Percentiles rank a stretch among this genome's conserved stretches.
Conservation (phyloP, 2,888 invertebrate species). For the Himalopsyche japonica region DNA sequence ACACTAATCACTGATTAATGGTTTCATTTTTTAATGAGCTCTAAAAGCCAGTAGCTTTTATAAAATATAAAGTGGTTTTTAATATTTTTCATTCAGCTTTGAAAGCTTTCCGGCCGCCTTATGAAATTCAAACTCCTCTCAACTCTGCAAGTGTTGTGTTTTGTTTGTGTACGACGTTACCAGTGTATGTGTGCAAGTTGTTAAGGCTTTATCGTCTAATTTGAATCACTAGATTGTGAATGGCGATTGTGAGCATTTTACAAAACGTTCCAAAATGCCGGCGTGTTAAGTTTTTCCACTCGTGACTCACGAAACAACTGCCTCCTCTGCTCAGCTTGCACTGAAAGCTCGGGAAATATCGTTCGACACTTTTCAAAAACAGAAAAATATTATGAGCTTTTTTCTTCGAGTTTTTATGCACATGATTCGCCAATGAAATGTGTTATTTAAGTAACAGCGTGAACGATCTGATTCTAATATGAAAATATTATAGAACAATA, state of each 20-base stretch:
- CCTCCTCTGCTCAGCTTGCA: background rate
- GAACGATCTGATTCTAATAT: too few species aligned
- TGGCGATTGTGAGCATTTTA: conserved; percentile 34
- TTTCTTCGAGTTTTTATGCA: too few species aligned
- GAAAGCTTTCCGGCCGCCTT: background rate
- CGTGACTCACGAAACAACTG: background rate
- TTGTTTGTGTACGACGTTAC: background rate
- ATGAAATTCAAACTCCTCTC: background rate
- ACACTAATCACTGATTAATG: too few species aligned
- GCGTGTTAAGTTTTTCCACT: conserved; percentile 19
- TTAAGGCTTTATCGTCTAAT: conserved; percentile 32
- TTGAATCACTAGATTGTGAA: conserved; percentile 33
- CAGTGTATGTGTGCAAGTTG: background rate
- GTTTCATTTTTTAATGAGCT: too few species aligned
- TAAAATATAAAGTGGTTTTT: too few species aligned
- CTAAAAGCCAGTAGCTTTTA: too few species aligned
- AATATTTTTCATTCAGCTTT: too few species aligned
- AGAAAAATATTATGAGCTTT: too few species aligned
- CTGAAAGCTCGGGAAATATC: conserved; percentile 4
- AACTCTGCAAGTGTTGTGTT: background rate
- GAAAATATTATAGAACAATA: too few species aligned
- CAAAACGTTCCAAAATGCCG: conserved; percentile 39
- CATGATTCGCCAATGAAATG: too few species aligned
- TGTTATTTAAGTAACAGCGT: too few species aligned
- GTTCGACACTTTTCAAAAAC: background rate